Conservation (phyloP, 2,888 invertebrate genomes). For the Drosophila melanocephala region DNA sequence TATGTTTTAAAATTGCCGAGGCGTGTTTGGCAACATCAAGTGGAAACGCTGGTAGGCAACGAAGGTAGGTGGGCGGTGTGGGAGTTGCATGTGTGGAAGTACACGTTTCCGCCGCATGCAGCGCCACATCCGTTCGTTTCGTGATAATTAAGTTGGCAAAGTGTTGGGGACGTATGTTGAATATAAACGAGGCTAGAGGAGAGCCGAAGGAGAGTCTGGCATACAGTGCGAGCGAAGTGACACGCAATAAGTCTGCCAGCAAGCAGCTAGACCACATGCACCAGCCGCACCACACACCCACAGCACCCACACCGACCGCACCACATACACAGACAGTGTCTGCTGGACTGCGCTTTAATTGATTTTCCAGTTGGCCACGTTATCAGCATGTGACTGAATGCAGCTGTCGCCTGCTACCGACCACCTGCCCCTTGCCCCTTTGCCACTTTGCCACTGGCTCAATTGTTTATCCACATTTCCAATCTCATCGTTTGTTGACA, state of each 20-base stretch:
- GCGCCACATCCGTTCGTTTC: slow-evolving; percentile 73
- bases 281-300: slow-evolving; percentile 8
- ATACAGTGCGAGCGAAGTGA: background rate
- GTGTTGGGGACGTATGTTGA: background rate
- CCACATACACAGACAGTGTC: slow-evolving; percentile 6
- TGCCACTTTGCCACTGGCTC: slow-evolving; percentile 6
- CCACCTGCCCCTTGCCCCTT: background rate
- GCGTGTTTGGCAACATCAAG: slow-evolving; percentile 70
- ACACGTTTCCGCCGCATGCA: slow-evolving; percentile 70
- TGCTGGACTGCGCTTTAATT: slow-evolving; percentile 68
- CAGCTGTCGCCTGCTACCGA: slow-evolving; percentile 51
- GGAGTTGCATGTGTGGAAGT: slow-evolving; percentile 25
- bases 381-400: slow-evolving; percentile 62
- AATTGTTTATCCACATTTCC: slow-evolving; percentile 33
- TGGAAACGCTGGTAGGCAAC: slow-evolving; percentile 16
- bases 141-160: slow-evolving; percentile 71
- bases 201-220: background rate
- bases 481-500: slow-evolving; percentile 14
- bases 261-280: slow-evolving; percentile 13
- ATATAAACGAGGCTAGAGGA: background rate
- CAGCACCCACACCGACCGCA: slow-evolving; percentile 8
- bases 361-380: slow-evolving; percentile 78
- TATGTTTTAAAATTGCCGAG: slow-evolving; percentile 79
- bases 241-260: slow-evolving; percentile 36
- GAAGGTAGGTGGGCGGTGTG: background rate